These are phyloP conservation scores for Hyla sarda DNA, from an alignment of 2,113 vertebrate genomes.

Conservation along the genomic window DNA sequence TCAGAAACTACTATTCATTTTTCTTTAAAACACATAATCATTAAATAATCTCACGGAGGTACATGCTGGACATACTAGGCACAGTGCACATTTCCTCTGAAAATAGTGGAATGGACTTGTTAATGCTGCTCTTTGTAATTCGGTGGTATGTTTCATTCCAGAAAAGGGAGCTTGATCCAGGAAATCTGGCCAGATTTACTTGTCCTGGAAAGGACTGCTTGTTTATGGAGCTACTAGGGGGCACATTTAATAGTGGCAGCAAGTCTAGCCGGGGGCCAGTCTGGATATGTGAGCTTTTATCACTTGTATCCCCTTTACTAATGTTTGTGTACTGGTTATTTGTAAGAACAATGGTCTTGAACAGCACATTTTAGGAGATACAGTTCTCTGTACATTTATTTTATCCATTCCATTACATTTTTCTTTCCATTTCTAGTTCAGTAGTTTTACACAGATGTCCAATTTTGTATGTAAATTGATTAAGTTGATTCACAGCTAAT, in stretches of 20 bases:
- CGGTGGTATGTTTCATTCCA: conserved; percentile 14
- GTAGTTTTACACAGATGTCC: neutral
- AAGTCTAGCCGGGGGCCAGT: neutral
- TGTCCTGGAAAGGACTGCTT: conserved; percentile 42
- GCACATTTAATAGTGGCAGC: conserved; percentile 9
- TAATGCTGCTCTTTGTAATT: neutral
- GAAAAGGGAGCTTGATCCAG: conserved; percentile 22
- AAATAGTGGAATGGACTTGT: conserved; percentile 17
- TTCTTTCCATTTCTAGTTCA: neutral
- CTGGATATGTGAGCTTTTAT: neutral
- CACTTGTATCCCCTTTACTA: neutral
- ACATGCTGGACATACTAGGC: neutral
- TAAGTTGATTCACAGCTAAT: neutral
- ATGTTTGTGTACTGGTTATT: neutral
- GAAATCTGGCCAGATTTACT: conserved; percentile 35
- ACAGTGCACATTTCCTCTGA: conserved; percentile 8
- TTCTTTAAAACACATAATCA: no score
- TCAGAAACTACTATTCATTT: no score
- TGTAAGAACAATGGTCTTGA: neutral
- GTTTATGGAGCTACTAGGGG: conserved; percentile 44
- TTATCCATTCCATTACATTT: neutral
- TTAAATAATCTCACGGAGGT: neutral
- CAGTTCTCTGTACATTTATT: neutral
- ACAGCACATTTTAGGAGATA: neutral
- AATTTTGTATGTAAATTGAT: neutral